Base-by-base conservation (phyloP, 2,888 invertebrate species). In the Xanthorhoe spadicearia region DNA sequence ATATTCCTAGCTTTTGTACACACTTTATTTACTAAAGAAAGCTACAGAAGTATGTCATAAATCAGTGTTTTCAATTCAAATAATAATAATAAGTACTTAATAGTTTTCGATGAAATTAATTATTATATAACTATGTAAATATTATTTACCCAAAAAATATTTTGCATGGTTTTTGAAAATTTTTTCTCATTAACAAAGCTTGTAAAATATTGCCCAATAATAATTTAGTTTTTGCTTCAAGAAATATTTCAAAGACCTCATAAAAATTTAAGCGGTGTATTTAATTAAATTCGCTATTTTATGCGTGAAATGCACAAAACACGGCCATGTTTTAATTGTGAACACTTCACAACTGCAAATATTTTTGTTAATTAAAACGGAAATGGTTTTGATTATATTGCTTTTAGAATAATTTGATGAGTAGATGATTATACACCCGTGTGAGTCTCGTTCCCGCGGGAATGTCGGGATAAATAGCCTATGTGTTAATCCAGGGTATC, bases 361-460 rank as follows among this genome's bases (percentile, higher is more conserved):
- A 62, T 56, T 51, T 43, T 13, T 28, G 7, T 35, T 58, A 55
- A 55, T 62, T 62, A 62, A 56, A 15, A 55, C 55, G 23, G 38
- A 51, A 48, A 56, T 9, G 8, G 48, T 55, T 56, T 50, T 51
- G 28, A 35, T 62, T 56, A 28, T 43, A 55, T 62, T 35, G 17
- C 15, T 13, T 35, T 32, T n/a, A 6, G 17, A 23, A 38, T 8
- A 38, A n/a, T n/a, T n/a, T n/a, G n/a, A n/a, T n/a, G n/a, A n/a
- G n/a, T n/a, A n/a, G n/a, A n/a, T n/a, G n/a, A n/a, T n/a, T n/a
- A n/a, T n/a, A n/a, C n/a, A n/a, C n/a, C n/a, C n/a, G n/a, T n/a
- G n/a, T n/a, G n/a, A n/a, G n/a, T n/a, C n/a, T n/a, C n/a, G n/a
- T n/a, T n/a, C n/a, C n/a, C n/a, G n/a, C n/a, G n/a, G n/a, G n/a